Base-by-base conservation (phyloP, 2,888 invertebrate species). In the Lepetodrilus schrolli region DNA sequence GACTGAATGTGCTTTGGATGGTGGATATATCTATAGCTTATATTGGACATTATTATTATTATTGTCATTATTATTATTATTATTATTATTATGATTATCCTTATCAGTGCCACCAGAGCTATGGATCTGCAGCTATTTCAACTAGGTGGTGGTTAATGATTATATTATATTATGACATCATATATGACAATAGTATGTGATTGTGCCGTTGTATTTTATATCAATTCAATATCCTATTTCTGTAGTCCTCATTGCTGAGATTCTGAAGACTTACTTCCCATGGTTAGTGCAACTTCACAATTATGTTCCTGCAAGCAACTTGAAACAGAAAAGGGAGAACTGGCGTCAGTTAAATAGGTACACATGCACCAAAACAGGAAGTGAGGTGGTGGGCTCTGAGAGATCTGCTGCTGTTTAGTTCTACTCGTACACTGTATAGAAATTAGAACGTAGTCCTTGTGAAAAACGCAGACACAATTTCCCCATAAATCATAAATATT, bases 321-420 rank as follows among this genome's bases (percentile, higher is more conserved):
- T 68, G 5, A 68, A 47, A 23, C 68, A 68, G 68, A 68, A 68
- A 68, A 21, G 20, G 21, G 68, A 68, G 34, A 68, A 68, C 47
- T 68, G 68, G 68, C 20, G 30, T 8, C n/a, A 47, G 13, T 26
- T 68, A 8, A 38, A 43, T 30, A 68, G 68, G 68, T 68, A 68
- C n/a, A n/a, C n/a, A n/a, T n/a, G n/a, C n/a, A n/a, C n/a, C n/a
- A n/a, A n/a, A n/a, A n/a, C n/a, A n/a, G n/a, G n/a, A n/a, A n/a
- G n/a, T 49, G 49, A 1, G 49, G 49, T 49, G 49, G 17, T 17
- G 17, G 49, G 17, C 20, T 49, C 20, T 49, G 49, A 1, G 1
- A n/a, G n/a, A n/a, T n/a, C n/a, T n/a, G n/a, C n/a, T n/a, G n/a
- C n/a, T n/a, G n/a, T n/a, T n/a, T n/a, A n/a, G n/a, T n/a, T n/a